These are phyloP conservation scores for Neosilurus mollespiculum DNA, from an alignment of 2,797 vertebrate genomes.

Conservation along the genomic window DNA sequence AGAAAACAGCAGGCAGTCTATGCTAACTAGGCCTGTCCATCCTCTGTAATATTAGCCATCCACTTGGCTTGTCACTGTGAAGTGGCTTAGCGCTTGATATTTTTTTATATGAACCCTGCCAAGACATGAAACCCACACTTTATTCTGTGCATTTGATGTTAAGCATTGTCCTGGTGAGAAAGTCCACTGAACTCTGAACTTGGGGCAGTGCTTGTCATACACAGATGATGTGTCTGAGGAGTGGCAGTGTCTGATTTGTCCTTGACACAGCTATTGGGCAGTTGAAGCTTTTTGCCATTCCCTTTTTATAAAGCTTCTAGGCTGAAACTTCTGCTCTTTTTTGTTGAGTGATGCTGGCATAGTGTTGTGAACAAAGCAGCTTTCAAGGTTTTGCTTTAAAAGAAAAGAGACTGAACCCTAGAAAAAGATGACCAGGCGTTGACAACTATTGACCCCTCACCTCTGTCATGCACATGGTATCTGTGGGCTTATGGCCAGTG, in stretches of 20 bases:
- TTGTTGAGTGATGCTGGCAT: slow-evolving; percentile 43
- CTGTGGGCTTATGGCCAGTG: slow-evolving; percentile 41
- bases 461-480: slow-evolving; percentile 50
- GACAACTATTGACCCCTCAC: slow-evolving; percentile 52
- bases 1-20: slow-evolving; percentile 70
- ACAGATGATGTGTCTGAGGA: slow-evolving; percentile 73
- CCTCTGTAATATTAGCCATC: slow-evolving; percentile 83
- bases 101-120: slow-evolving; percentile 87
- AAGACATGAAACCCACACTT: slow-evolving; percentile 81
- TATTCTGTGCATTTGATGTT: slow-evolving; percentile 89
- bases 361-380: slow-evolving; percentile 44
- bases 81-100: slow-evolving; percentile 87
- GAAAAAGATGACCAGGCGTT: slow-evolving; percentile 46
- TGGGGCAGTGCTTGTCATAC: slow-evolving; percentile 77
- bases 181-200: slow-evolving; percentile 84
- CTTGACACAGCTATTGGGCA: slow-evolving; percentile 77
- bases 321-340: slow-evolving; percentile 63
- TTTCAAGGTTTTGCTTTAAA: slow-evolving; percentile 45
- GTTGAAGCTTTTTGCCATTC: slow-evolving; percentile 73
- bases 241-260: slow-evolving; percentile 69
- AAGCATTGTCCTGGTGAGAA: slow-evolving; percentile 86
- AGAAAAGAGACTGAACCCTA: slow-evolving; percentile 41
- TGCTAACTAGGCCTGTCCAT: slow-evolving; percentile 75
- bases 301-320: slow-evolving; percentile 69
- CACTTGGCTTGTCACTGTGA: slow-evolving; percentile 70